These are phyloP conservation scores for Caenorhabditis sulstoni DNA, from an alignment of 2,888 invertebrate genomes.

Conservation along the genomic window DNA sequence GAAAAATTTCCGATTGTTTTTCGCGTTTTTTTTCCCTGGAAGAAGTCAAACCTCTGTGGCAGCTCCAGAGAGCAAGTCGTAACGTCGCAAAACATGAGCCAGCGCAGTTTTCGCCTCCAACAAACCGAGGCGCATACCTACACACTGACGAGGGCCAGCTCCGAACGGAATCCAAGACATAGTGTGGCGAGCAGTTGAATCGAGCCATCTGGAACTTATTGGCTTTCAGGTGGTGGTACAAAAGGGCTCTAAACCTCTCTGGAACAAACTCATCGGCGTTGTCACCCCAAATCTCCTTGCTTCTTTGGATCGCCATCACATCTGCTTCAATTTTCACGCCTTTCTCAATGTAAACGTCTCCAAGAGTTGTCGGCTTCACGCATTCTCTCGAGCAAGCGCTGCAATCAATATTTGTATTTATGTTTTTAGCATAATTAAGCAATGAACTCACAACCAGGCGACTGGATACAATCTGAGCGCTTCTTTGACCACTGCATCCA, in stretches of 20 bases:
- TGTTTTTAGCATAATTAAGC: background rate
- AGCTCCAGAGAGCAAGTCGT: conserved; percentile 55
- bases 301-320: conserved; percentile 70
- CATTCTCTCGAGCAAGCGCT: conserved; percentile 71
- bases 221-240: background rate
- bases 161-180: conserved; percentile 73
- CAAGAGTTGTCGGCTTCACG: conserved; percentile 68
- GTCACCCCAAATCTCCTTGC: conserved; percentile 76
- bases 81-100: conserved; percentile 67
- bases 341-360: conserved; percentile 66
- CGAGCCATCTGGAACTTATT: conserved; percentile 60
- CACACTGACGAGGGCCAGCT: conserved; percentile 75
- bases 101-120: conserved; percentile 75
- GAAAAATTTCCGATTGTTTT: conserved; percentile 5
- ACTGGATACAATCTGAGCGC: conserved; percentile 73
- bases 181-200: conserved; percentile 23
- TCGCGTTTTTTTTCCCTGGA: too few relatives aligned
- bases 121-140: conserved; percentile 75
- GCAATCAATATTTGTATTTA: conserved; percentile 30
- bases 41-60: conserved; percentile 63
- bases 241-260: conserved; percentile 65
- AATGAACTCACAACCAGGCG: conserved; percentile 70
- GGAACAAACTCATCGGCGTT: conserved; percentile 76
- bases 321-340: conserved; percentile 73
- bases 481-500: conserved; percentile 75